phyloP scores from a whole-genome alignment of 2,797 vertebrate species.

The Pangasius krempfi region DNA sequence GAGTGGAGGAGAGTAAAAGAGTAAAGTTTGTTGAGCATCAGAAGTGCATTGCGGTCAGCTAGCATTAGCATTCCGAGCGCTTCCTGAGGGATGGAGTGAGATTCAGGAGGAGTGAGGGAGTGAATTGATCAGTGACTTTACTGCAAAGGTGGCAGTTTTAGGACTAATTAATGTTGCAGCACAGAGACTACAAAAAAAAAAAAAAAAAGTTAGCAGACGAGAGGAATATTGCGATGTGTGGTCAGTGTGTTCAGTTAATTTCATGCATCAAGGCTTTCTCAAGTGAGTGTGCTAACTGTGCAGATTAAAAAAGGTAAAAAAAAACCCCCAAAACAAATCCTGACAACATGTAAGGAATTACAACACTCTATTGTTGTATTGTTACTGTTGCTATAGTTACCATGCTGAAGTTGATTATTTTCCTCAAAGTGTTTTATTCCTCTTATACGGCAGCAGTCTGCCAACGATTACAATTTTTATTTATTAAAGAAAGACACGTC shows the following conservation, averaged over 20 bases:
- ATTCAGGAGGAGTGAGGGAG: conserved; percentile 31
- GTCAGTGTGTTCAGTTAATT: conserved; percentile 53
- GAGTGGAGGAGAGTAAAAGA: neutral
- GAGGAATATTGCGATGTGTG: conserved; percentile 27
- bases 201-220: conserved; percentile 9
- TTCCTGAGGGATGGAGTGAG: conserved; percentile 14
- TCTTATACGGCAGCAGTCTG: neutral
- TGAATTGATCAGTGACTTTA: conserved; percentile 57
- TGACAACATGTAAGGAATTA: neutral
- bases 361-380: too few relatives aligned
- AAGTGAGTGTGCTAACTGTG: conserved; percentile 21
- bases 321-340: conserved; percentile 16
- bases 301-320: conserved; percentile 44
- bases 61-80: conserved; percentile 55
- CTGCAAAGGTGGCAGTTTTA: conserved; percentile 55
- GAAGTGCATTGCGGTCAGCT: conserved; percentile 29
- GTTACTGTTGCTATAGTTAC: too few relatives aligned
- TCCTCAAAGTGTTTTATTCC: neutral
- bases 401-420: neutral
- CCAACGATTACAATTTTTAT: neutral
- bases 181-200: neutral
- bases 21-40: neutral
- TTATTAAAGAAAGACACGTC: neutral
- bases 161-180: conserved; percentile 54
- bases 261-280: conserved; percentile 53